Conservation (phyloP, 2,888 invertebrate genomes). For the Andrena bicolor region DNA sequence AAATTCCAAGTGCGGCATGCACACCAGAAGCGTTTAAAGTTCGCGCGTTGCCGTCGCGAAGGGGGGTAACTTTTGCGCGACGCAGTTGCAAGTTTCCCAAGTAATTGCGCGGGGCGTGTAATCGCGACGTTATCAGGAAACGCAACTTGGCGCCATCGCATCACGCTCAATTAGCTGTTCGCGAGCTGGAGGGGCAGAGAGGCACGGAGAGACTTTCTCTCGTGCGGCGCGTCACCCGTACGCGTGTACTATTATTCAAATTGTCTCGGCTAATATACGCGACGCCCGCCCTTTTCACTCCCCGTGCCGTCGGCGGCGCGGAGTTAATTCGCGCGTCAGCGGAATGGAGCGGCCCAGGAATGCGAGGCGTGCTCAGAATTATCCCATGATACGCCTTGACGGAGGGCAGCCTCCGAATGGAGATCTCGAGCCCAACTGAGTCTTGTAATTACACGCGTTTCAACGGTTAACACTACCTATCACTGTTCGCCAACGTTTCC, state of each 20-base stretch:
- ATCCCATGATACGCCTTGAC: slow-evolving; percentile 31
- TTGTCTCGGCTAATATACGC: slow-evolving; percentile 27
- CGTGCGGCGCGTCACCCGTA: slow-evolving; percentile 9
- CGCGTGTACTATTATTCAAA: slow-evolving; percentile 48
- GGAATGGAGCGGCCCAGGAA: slow-evolving; percentile 33
- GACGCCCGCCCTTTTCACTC: background rate
- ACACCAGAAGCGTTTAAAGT: slow-evolving; percentile 21
- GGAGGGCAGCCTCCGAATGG: background rate
- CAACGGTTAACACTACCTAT: slow-evolving; percentile 9
- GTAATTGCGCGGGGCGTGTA: slow-evolving; percentile 33
- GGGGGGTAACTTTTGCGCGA: slow-evolving; percentile 1
- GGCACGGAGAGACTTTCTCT: background rate
- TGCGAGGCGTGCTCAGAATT: slow-evolving; percentile 46
- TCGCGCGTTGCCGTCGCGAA: background rate
- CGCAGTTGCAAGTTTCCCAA: slow-evolving; percentile 24
- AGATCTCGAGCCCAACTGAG: background rate
- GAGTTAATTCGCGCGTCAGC: slow-evolving; percentile 46
- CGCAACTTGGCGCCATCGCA: slow-evolving; percentile 15
- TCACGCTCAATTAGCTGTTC: slow-evolving; percentile 46
- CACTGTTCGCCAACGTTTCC: background rate
- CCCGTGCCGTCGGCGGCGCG: slow-evolving; percentile 6
- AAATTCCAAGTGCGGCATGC: background rate
- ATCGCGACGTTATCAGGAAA: slow-evolving; percentile 29
- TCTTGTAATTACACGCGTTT: slow-evolving; percentile 37
- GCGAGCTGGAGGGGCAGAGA: background rate